phyloP scores from a whole-genome alignment of 2,888 invertebrate species.

The Campoletis raptor region DNA sequence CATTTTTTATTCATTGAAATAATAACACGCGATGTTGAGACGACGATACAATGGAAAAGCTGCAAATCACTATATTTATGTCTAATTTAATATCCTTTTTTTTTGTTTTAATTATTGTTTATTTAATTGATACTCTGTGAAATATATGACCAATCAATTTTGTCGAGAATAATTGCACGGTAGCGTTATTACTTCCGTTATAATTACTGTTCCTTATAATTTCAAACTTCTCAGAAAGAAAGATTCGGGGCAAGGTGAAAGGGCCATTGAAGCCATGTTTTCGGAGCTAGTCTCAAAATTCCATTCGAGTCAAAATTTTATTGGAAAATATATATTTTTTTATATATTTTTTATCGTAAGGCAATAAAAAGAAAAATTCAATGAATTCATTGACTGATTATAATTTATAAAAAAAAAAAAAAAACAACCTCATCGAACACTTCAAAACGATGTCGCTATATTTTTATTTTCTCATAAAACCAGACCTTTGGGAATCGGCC shows the following conservation, averaged over 20 bases:
- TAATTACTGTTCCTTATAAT: neutral
- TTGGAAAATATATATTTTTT: neutral
- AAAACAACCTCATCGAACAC: neutral
- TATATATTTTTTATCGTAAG: neutral
- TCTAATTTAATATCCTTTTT: neutral
- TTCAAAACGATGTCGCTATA: neutral
- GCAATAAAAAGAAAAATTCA: neutral
- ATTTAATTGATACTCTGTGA: neutral
- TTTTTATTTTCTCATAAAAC: neutral
- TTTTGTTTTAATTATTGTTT: neutral
- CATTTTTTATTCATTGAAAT: neutral
- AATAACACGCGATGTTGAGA: neutral
- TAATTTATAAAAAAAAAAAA: neutral
- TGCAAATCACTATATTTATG: neutral
- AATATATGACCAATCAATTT: neutral
- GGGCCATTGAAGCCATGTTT: neutral
- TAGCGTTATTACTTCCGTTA: neutral
- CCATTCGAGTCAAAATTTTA: neutral
- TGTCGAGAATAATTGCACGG: slow-evolving; percentile 6
- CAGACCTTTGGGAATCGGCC: neutral
- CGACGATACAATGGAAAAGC: neutral
- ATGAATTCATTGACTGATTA: neutral
- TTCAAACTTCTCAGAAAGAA: neutral
- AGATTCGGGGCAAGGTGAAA: slow-evolving; percentile 4
- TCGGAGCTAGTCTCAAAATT: neutral